Conservation (phyloP, 2,797 vertebrate genomes). For the Macroramphosus scolopax region DNA sequence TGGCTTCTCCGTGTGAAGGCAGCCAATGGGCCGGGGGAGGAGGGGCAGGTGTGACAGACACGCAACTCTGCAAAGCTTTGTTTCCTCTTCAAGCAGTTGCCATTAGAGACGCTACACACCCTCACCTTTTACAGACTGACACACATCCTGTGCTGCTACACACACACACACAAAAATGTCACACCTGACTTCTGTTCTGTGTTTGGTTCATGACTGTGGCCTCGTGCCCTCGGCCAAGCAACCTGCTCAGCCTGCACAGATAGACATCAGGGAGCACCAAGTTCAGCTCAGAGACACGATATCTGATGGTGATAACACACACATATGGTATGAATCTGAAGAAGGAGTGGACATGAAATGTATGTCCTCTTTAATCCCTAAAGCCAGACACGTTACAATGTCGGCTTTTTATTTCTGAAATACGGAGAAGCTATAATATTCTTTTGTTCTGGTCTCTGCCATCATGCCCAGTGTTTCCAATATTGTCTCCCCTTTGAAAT, state of each 20-base stretch:
- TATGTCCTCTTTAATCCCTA: too few species aligned
- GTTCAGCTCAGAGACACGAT: background rate
- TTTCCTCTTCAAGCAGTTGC: background rate
- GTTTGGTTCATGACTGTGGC: background rate
- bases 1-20: background rate
- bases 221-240: background rate
- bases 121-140: constrained; percentile 4
- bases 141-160: background rate
- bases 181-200: background rate
- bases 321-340: too few species aligned
- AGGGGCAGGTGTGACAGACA: background rate
- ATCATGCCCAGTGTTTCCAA: too few species aligned
- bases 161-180: background rate
- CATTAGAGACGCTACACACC: background rate
- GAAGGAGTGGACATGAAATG: too few species aligned
- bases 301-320: background rate
- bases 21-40: constrained; percentile 40
- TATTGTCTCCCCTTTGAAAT: too few species aligned
- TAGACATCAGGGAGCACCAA: constrained; percentile 26
- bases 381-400: too few species aligned
- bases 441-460: too few species aligned
- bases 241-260: constrained; percentile 47
- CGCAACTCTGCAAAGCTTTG: background rate
- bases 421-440: too few species aligned
- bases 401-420: too few species aligned